Conservation (phyloP, 2,888 invertebrate genomes). For the Unio delphinus region DNA sequence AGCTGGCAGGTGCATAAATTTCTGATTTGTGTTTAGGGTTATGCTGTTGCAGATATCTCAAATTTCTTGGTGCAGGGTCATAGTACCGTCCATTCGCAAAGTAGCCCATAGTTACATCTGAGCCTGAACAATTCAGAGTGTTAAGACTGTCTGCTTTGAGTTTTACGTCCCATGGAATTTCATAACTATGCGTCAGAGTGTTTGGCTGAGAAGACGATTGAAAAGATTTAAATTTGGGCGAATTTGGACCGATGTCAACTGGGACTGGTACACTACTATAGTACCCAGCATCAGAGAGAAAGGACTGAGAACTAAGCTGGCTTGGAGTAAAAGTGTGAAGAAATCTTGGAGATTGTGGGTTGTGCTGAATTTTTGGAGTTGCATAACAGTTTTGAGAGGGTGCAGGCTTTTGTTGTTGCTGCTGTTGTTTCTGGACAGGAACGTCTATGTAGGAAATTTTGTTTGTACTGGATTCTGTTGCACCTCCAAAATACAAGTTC, state of each 20-base stretch:
- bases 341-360: constrained; percentile 14
- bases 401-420: constrained; percentile 18
- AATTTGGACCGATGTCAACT: constrained; percentile 38
- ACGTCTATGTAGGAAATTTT: constrained; percentile 59
- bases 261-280: constrained; percentile 62
- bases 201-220: constrained; percentile 24
- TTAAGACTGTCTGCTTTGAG: constrained; percentile 25
- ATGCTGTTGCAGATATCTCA: constrained; percentile 9
- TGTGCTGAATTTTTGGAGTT: constrained; percentile 38
- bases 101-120: constrained; percentile 52
- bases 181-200: constrained; percentile 31
- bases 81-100: constrained; percentile 62
- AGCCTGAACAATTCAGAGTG: constrained; percentile 32
- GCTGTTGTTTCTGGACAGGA: constrained; percentile 25
- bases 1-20: constrained; percentile 63
- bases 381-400: constrained; percentile 37
- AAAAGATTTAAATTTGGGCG: constrained; percentile 36
- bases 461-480: constrained; percentile 38
- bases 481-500: constrained; percentile 29
- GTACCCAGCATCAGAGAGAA: constrained; percentile 40
- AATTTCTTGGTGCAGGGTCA: constrained; percentile 53
- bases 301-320: constrained; percentile 36
- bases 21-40: constrained; percentile 16
- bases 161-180: constrained; percentile 37
- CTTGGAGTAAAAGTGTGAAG: constrained; percentile 11